These are phyloP conservation scores for Dexiosoma caninum DNA, from an alignment of 2,888 invertebrate genomes.

Conservation along the genomic window DNA sequence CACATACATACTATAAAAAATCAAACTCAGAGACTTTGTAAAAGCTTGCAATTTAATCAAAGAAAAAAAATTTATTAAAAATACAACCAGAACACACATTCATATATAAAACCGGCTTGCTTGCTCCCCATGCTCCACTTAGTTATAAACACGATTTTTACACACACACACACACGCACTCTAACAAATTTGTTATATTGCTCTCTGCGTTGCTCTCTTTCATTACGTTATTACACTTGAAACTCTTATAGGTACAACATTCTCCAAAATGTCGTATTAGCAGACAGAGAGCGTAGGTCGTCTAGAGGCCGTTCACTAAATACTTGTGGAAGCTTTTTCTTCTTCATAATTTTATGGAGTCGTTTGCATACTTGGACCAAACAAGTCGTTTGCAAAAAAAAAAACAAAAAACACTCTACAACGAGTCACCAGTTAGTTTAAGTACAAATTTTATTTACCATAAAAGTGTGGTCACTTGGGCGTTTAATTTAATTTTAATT, in stretches of 20 bases:
- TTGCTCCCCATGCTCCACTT: constrained; percentile 48
- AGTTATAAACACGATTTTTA: background rate
- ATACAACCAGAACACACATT: constrained; percentile 21
- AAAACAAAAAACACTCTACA: constrained; percentile 3
- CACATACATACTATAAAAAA: too few relatives aligned
- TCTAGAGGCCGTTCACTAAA: constrained; percentile 73
- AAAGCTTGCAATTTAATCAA: constrained; percentile 52
- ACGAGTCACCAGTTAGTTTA: background rate
- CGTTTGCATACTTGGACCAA: constrained; percentile 32
- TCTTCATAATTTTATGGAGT: constrained; percentile 14
- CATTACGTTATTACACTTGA: background rate
- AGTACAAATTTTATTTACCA: background rate
- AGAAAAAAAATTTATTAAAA: constrained; percentile 6
- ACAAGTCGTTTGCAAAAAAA: constrained; percentile 3
- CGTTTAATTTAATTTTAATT: too few relatives aligned
- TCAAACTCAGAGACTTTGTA: constrained; percentile 42
- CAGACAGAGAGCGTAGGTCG: constrained; percentile 71
- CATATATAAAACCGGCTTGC: constrained; percentile 40
- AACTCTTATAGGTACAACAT: background rate
- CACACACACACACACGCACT: background rate
- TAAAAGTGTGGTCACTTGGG: background rate
- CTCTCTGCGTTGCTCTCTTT: too few relatives aligned
- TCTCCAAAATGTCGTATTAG: constrained; percentile 10
- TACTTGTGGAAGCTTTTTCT: constrained; percentile 27
- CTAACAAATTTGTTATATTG: background rate